Percentiles rank a stretch among this genome's conserved stretches.
These are phyloP conservation scores for Pachyseris speciosa DNA, from an alignment of 64 coral and sea anemone species.

Conservation along the genomic window DNA sequence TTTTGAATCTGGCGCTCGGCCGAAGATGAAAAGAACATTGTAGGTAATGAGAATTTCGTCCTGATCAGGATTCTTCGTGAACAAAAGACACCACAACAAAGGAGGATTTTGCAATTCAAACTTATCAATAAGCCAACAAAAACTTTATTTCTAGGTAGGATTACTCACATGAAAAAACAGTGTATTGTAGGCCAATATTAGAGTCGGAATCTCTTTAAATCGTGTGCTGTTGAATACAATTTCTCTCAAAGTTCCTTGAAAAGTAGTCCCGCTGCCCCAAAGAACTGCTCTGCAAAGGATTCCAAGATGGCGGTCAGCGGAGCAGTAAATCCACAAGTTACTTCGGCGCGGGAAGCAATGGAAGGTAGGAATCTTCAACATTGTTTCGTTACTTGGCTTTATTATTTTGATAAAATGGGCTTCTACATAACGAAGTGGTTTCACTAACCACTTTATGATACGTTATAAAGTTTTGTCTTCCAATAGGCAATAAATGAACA, in stretches of 20 bases:
- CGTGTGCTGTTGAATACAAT: not conserved
- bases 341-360: constrained; percentile 89
- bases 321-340: constrained; percentile 40
- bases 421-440: too few species aligned
- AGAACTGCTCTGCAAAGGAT: not conserved
- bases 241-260: constrained; percentile 12
- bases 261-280: constrained; percentile 48
- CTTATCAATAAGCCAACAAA: too few species aligned
- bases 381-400: too few species aligned
- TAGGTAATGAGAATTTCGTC: not conserved
- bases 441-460: too few species aligned
- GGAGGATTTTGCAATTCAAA: not conserved
- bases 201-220: too few species aligned
- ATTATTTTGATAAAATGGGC: not conserved
- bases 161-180: not conserved
- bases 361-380: constrained; percentile 71
- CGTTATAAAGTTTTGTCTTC: too few species aligned
- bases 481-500: too few species aligned
- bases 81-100: not conserved
- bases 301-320: constrained; percentile 87
- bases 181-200: too few species aligned
- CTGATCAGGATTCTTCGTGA: not conserved
- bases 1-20: constrained; percentile 57
- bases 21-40: constrained; percentile 17
- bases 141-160: too few species aligned